Conservation (phyloP, 1,140 invertebrate genomes). For the Halyomorpha halys region DNA sequence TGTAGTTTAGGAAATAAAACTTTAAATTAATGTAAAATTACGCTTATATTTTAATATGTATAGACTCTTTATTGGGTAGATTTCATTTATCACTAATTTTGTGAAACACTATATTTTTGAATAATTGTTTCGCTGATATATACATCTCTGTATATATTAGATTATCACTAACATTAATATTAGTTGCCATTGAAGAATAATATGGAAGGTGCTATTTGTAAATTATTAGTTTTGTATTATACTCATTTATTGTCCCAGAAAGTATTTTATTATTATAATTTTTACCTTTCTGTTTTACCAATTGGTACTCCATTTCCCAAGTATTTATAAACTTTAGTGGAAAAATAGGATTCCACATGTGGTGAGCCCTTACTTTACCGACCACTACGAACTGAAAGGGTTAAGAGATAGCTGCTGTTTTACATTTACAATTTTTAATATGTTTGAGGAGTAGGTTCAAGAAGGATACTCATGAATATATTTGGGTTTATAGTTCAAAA, state of each 20-base stretch:
- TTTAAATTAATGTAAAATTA: constrained; percentile 12
- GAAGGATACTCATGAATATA: too few relatives aligned
- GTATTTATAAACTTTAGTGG: too few relatives aligned
- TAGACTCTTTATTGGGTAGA: constrained; percentile 8
- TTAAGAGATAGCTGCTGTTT: too few relatives aligned
- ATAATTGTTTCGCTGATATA: constrained; percentile 6
- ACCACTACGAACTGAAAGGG: too few relatives aligned
- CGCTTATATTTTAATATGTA: constrained; percentile 15
- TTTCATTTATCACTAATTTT: constrained; percentile 1
- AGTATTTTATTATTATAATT: background rate
- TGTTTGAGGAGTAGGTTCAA: too few relatives aligned
- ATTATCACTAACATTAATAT: background rate
- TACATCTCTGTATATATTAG: background rate
- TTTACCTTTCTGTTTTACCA: too few relatives aligned
- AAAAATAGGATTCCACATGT: too few relatives aligned
- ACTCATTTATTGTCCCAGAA: constrained; percentile 5
- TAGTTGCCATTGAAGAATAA: constrained; percentile 6
- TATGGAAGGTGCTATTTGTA: constrained; percentile 19
- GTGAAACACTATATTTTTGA: constrained; percentile 13
- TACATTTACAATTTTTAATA: too few relatives aligned
- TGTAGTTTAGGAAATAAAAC: too few relatives aligned
- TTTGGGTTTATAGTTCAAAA: too few relatives aligned
- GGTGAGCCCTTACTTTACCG: too few relatives aligned
- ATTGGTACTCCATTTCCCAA: too few relatives aligned
- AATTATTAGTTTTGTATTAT: constrained; percentile 12